Evolutionary conservation across 2,888 invertebrate species (phyloP), one percentile per base, ranked within the genome.

Genomic region (Eumacrocentrus americanus): DNA sequence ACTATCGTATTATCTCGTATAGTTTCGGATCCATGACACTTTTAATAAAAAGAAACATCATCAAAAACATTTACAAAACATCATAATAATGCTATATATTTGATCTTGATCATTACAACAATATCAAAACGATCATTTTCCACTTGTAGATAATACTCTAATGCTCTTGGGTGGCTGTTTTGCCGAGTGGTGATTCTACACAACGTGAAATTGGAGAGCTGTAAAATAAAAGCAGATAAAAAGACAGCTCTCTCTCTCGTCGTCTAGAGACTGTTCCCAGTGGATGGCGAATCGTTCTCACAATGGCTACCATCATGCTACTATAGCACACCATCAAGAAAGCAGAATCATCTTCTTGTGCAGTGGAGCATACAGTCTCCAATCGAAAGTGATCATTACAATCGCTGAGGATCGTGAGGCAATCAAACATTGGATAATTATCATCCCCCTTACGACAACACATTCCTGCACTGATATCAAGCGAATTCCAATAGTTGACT

Each of bases 161-260:
- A 37, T 37, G 22, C 29, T 47, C 7, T 34, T 56, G 22, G 35
- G 20, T 35, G 23, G 56, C 12, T 35, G 29, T 20, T 35, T 20
- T 47, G 34, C 9, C 38, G 40, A 57, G 50, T 48, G 57, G 48
- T 25, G 50, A 57, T 57, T 48, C 25, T 57, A 23, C 46, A 47
- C 18, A 25, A 29, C 29, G 38, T 38, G 40, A 29, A 48, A 57
- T 57, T 50, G 48, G 50, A 57, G 50, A 50, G 57, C 57, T 29
- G 48, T 57, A 57, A 57, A 57, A 57, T 47, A 22, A 56, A 46
- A 47, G 47, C 47, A 48, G 18, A 57, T 50, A 57, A 57, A 48
- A 57, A 40, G 37, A 18, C 48, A 57, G 48, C 57, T 37, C 44
- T 44, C n/a, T n/a, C n/a, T n/a, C n/a, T n/a, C n/a, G n/a, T n/a